These are phyloP conservation scores for Sardinella longiceps DNA, from an alignment of 2,797 vertebrate species.

Conservation along the genomic window DNA sequence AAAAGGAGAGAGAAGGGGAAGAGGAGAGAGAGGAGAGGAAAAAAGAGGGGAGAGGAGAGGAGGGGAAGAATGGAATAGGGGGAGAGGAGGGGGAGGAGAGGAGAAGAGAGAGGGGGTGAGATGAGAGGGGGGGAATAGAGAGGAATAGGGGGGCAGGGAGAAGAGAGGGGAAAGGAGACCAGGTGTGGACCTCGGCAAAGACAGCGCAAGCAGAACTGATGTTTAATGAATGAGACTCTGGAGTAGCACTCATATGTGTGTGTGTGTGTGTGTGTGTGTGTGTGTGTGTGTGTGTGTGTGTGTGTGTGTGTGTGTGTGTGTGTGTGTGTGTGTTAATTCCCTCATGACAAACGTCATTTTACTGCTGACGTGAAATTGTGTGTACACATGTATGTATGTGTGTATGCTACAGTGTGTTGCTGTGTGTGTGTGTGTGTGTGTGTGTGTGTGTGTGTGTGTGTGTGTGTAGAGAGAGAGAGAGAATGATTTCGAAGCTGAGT, in stretches of 20 bases:
- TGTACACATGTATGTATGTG: too few species aligned
- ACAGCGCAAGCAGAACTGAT: conserved; percentile 49
- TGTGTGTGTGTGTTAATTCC: background rate
- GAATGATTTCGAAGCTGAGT: too few species aligned
- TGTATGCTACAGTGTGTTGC: too few species aligned
- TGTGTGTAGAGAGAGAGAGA: too few species aligned
- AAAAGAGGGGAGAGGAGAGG: conserved; percentile 28
- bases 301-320: background rate
- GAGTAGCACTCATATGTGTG: conserved; percentile 69
- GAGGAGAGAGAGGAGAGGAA: too few species aligned
- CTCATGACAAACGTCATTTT: too few species aligned
- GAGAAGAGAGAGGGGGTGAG: background rate
- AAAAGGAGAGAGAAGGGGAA: too few species aligned
- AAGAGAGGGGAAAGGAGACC: conserved; percentile 40
- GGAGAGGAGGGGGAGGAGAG: conserved; percentile 11
- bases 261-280: too few species aligned
- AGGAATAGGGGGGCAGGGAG: too few species aligned
- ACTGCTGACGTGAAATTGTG: background rate
- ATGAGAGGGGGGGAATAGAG: background rate
- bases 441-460: too few species aligned
- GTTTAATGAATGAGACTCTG: conserved; percentile 65
- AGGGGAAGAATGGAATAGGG: conserved; percentile 18
- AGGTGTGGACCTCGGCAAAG: conserved; percentile 69
- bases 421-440: background rate
- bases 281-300: too few species aligned